A percentile compares a stretch with the other conserved stretches of the same genome.
Evolutionary conservation across 2,888 invertebrate genomes (phyloP).

Genomic region (Ptychoptera albimana): DNA sequence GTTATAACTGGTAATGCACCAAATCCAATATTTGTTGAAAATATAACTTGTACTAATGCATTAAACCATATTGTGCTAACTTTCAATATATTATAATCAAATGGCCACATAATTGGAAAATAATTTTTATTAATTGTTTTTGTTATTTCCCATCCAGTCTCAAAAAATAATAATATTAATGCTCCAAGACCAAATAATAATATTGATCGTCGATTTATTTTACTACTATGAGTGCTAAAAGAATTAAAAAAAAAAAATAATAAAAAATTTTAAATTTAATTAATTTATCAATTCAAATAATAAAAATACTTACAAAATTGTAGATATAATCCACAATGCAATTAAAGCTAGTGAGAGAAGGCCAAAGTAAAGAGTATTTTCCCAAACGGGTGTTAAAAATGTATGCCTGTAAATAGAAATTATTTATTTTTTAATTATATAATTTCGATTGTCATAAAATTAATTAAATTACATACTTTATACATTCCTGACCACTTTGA

Average conservation of each 20-base stretch:
- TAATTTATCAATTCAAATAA: neutral
- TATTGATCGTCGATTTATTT: constrained; percentile 23
- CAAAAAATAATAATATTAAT: constrained; percentile 20
- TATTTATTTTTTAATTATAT: neutral
- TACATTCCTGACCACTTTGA: constrained; percentile 25
- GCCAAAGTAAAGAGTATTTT: constrained; percentile 27
- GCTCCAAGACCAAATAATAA: constrained; percentile 25
- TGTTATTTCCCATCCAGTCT: constrained; percentile 28
- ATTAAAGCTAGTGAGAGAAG: constrained; percentile 25
- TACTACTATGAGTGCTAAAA: constrained; percentile 27
- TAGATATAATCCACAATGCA: constrained; percentile 27
- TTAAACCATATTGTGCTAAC: constrained; percentile 29
- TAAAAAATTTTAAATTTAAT: neutral
- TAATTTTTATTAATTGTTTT: constrained; percentile 22
- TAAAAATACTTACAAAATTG: constrained; percentile 22
- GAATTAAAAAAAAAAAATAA: constrained; percentile 1
- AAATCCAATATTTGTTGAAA: constrained; percentile 28
- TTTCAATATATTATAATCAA: constrained; percentile 16
- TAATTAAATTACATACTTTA: constrained; percentile 16
- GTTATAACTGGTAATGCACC: constrained; percentile 29
- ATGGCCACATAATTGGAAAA: constrained; percentile 25
- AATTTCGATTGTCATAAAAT: neutral
- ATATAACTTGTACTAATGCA: constrained; percentile 29
- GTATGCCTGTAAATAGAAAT: constrained; percentile 21
- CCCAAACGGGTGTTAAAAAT: constrained; percentile 29